phyloP scores from a whole-genome alignment of 2,113 vertebrate species.

The Limnothrissa miodon region DNA sequence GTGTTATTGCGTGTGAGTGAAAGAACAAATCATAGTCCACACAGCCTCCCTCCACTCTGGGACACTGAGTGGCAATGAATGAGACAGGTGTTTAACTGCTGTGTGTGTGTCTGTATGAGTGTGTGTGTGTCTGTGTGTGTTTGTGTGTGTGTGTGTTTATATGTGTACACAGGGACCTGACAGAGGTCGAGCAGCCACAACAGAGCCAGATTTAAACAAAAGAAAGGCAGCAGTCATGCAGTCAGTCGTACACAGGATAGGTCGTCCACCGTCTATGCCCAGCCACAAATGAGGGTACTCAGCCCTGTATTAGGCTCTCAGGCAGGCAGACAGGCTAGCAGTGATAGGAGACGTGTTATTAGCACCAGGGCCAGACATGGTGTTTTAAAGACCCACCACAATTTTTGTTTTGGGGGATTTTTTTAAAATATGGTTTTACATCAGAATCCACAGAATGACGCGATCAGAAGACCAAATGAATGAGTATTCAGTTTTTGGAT shows the following conservation, averaged over 20 bases:
- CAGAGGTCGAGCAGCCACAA: neutral
- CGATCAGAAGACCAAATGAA: too few relatives aligned
- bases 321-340: neutral
- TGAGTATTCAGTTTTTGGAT: too few relatives aligned
- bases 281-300: constrained; percentile 32
- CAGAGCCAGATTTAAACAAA: constrained; percentile 31
- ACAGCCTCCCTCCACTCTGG: neutral
- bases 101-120: neutral
- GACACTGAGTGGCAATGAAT: neutral
- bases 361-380: constrained; percentile 21
- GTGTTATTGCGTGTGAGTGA: constrained; percentile 20
- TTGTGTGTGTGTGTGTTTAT: too few relatives aligned
- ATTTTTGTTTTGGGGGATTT: neutral
- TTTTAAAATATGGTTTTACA: neutral
- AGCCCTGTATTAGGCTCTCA: constrained; percentile 29
- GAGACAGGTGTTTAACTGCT: neutral
- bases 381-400: constrained; percentile 13
- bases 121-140: neutral
- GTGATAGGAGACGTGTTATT: constrained; percentile 28
- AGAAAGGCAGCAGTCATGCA: constrained; percentile 23
- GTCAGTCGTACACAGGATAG: constrained; percentile 29
- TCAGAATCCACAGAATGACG: too few relatives aligned
- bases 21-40: neutral
- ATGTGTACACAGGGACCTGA: neutral
- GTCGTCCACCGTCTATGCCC: constrained; percentile 24